These are phyloP conservation scores for Paramuricea clavata DNA, from an alignment of 92 coral and sea anemone genomes.

Conservation along the genomic window DNA sequence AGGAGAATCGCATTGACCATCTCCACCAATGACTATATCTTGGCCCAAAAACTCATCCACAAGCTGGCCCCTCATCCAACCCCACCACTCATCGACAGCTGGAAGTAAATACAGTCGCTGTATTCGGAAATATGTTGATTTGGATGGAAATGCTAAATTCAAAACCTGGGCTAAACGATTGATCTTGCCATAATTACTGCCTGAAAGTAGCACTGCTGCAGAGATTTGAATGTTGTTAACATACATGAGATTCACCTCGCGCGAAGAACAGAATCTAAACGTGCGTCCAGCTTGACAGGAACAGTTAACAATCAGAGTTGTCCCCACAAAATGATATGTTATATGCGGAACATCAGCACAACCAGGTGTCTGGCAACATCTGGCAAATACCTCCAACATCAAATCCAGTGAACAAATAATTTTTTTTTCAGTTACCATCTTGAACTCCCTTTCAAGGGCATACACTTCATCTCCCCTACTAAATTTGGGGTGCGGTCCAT, in stretches of 20 bases:
- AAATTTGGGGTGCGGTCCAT: constrained; percentile 11
- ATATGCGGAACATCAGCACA: constrained; percentile 40
- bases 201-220: constrained; percentile 29
- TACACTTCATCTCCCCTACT: constrained; percentile 46
- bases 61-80: constrained; percentile 22
- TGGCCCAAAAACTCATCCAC: constrained; percentile 3
- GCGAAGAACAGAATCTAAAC: constrained; percentile 45
- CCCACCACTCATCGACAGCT: constrained; percentile 19
- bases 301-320: constrained; percentile 54
- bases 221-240: constrained; percentile 34
- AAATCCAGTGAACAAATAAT: constrained; percentile 23
- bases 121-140: constrained; percentile 35
- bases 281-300: constrained; percentile 50
- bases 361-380: constrained; percentile 44
- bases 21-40: constrained; percentile 38
- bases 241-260: constrained; percentile 53
- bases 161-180: constrained; percentile 43
- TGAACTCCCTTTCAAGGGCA: constrained; percentile 19
- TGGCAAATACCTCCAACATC: constrained; percentile 39
- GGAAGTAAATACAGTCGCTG: constrained; percentile 50
- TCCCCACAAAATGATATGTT: constrained; percentile 57
- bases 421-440: constrained; percentile 33
- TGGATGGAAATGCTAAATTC: constrained; percentile 37
- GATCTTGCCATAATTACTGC: constrained; percentile 46
- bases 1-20: constrained; percentile 71